These are phyloP conservation scores for Cephalopachus bancanus DNA, from an alignment of 2,797 vertebrate genomes.

Conservation along the genomic window DNA sequence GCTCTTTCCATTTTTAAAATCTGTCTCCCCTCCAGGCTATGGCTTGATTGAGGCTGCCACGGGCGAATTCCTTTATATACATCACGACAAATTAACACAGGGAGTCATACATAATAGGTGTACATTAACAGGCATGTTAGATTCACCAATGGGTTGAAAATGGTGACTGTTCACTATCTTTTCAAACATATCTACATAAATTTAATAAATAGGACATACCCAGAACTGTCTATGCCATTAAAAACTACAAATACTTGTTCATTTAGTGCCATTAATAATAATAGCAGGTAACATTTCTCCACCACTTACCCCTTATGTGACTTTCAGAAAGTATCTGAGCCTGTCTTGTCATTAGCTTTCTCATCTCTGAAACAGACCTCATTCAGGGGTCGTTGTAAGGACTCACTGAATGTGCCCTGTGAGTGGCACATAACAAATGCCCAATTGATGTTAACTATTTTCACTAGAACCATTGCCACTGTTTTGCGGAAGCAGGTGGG, in stretches of 20 bases:
- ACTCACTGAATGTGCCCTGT: neutral
- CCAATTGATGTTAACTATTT: neutral
- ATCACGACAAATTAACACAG: neutral
- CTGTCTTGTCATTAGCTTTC: neutral
- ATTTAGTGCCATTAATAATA: neutral
- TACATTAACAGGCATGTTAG: neutral
- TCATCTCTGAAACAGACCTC: neutral
- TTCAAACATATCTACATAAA: neutral
- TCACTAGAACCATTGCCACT: neutral
- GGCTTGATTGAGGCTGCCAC: slow-evolving; percentile 6
- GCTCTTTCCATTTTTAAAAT: neutral
- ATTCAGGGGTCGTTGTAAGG: neutral
- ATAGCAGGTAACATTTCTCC: neutral
- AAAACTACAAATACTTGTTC: neutral
- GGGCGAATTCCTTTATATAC: neutral
- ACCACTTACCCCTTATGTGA: neutral
- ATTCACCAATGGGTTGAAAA: neutral
- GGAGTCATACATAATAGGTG: neutral
- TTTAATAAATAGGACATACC: neutral
- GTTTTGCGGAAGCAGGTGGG: neutral
- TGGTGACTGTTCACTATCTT: slow-evolving; percentile 7
- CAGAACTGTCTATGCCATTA: neutral
- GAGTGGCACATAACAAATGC: neutral
- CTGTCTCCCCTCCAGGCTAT: neutral
- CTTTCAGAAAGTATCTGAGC: neutral